phyloP scores from a whole-genome alignment of 2,888 invertebrate genomes.

The Ctenicera cuprea region DNA sequence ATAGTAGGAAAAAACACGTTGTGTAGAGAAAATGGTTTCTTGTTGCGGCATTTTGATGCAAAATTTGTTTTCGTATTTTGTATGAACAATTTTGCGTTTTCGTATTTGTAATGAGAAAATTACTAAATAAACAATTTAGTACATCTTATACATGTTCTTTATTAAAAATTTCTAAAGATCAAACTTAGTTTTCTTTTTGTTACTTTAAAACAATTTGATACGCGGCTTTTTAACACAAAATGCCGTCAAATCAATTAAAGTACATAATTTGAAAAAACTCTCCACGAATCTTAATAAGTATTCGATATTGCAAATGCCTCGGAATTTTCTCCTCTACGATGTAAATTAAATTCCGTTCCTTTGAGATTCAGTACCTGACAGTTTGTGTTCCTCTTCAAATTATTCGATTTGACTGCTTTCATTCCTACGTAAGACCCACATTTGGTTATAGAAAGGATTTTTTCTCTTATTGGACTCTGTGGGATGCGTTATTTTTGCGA shows the following conservation, averaged over 20 bases:
- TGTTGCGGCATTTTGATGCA: no score
- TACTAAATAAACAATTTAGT: no score
- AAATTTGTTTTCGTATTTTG: no score
- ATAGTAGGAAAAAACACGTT: no score
- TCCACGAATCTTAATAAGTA: not conserved
- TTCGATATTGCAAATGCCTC: not conserved
- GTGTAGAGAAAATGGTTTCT: no score
- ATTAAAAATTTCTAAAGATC: no score
- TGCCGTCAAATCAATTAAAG: not conserved
- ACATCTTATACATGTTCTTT: no score
- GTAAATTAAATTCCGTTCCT: constrained; percentile 7
- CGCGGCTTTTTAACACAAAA: not conserved
- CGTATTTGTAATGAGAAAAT: no score
- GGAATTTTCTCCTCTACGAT: not conserved
- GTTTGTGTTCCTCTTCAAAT: constrained; percentile 5
- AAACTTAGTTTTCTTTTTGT: no score
- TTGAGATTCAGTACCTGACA: constrained; percentile 13
- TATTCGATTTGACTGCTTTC: not conserved
- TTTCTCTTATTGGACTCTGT: not conserved
- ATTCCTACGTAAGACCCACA: not conserved
- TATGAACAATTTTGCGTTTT: no score
- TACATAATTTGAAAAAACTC: not conserved
- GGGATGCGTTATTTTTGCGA: not conserved
- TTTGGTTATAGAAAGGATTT: not conserved
- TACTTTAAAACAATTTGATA: no score